Percentiles rank a stretch among this genome's conserved stretches.
These are phyloP conservation scores for Potamilus streckersoni DNA, from an alignment of 1,140 invertebrate species.

Conservation along the genomic window DNA sequence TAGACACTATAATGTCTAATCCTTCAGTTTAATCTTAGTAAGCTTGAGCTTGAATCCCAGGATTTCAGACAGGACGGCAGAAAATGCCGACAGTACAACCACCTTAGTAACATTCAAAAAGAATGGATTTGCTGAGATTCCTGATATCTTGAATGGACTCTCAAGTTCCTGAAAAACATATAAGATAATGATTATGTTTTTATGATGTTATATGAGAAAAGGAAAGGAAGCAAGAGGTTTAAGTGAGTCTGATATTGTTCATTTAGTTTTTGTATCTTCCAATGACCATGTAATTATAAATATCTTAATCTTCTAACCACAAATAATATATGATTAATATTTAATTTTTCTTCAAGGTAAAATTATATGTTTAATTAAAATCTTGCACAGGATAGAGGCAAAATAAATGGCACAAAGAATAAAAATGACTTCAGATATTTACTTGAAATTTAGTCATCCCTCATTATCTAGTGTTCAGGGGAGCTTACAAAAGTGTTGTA, in stretches of 20 bases:
- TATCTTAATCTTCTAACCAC: neutral
- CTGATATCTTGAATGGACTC: constrained; percentile 96
- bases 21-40: constrained; percentile 87
- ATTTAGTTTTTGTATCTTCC: neutral
- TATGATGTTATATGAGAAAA: neutral
- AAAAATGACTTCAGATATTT: no score
- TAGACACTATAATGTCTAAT: neutral
- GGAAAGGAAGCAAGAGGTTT: neutral
- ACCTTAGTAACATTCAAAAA: constrained; percentile 96
- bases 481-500: no score
- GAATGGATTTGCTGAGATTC: constrained; percentile 94
- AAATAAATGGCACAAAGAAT: no score
- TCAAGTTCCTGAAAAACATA: constrained; percentile 87
- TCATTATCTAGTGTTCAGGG: no score
- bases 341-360: neutral
- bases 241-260: neutral
- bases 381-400: no score
- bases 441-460: no score
- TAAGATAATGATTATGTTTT: constrained; percentile 37
- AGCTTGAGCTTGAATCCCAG: constrained; percentile 97
- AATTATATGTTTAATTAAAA: neutral
- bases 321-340: neutral
- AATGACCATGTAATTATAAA: neutral
- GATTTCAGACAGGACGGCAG: constrained; percentile 93
- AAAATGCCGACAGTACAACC: constrained; percentile 92